Evolutionary conservation across 2,888 invertebrate species (phyloP), one percentile per base, ranked within the genome.

Genomic region (Octodonta nipae): DNA sequence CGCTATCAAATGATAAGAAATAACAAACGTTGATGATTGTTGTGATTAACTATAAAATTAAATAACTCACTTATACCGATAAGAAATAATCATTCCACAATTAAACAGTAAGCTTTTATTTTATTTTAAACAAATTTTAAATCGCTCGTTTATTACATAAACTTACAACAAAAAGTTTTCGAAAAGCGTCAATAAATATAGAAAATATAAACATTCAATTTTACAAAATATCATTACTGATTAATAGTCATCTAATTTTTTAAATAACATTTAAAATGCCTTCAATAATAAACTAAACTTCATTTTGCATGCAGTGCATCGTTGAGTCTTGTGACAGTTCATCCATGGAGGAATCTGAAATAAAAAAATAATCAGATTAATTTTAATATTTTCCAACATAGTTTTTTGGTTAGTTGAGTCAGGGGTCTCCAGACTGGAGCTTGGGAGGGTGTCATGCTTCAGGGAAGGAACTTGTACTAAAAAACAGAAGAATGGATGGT

Each of bases 311-410:
- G 62, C 81, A 81, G 56, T 82, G 79, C 57, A 85, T 76, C 44
- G 81, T 77, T n/a, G 85, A 85, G 53, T 86, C 85, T 60, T 85
- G 84, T 2, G 85, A 85, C 25, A 85, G 65, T 55, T 86, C 85
- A 64, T 86, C 85, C 71, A 85, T 71, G 32, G 84, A 81, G 41
- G 83, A 81, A 62, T 85, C 85, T 72, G 71, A 60, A 66, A 30
- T 8, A 13, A 20, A 61, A 44, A 65, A 65, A 43, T n/a, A 63
- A 63, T 25, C 15, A 26, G 30, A 20, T 15, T 11, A 32, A 13
- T 25, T 10, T 26, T 26, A 26, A 13, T 12, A 24, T 8, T 16
- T 26, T 6, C 26, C 7, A 22, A 30, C 14, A 3, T 26, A 15
- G 11, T 11, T 25, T 10, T 15, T 8, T 30, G 24, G 15, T 16